Evolutionary conservation across 1,140 invertebrate genomes (phyloP).

Genomic region (Thaumetopoea pityocampa): DNA sequence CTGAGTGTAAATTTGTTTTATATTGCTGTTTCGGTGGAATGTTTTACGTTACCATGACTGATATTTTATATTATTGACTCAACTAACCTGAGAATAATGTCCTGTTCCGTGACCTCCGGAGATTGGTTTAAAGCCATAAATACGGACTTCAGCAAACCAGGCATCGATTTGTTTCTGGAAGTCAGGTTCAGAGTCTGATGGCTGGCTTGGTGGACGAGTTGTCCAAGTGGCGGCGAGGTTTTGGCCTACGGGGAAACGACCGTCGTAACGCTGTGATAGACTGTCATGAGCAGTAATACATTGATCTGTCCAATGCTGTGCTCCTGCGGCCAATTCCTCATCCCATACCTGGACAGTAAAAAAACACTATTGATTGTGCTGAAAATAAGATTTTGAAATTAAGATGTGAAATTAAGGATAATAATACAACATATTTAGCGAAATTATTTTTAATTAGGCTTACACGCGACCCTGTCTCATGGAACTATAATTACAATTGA

Average conservation of each 20-base stretch:
- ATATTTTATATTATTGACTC: too few relatives aligned
- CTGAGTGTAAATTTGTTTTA: too few relatives aligned
- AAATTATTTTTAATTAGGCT: too few relatives aligned
- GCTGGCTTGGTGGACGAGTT: constrained; percentile 78
- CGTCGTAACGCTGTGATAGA: constrained; percentile 73
- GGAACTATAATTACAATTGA: too few relatives aligned
- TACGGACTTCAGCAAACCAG: constrained; percentile 89
- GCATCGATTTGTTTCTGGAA: constrained; percentile 84
- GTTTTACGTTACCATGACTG: too few relatives aligned
- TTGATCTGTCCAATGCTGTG: constrained; percentile 89
- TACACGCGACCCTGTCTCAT: too few relatives aligned
- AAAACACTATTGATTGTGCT: background rate
- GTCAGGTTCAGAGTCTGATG: constrained; percentile 79
- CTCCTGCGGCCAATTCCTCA: constrained; percentile 87
- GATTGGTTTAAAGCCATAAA: constrained; percentile 80
- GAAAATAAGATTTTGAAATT: background rate
- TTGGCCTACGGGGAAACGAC: constrained; percentile 87
- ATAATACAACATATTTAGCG: constrained; percentile 6
- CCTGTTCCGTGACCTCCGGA: constrained; percentile 82
- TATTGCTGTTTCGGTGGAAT: too few relatives aligned
- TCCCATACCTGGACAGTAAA: constrained; percentile 83
- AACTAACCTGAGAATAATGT: constrained; percentile 87
- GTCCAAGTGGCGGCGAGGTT: constrained; percentile 90
- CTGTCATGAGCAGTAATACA: constrained; percentile 86
- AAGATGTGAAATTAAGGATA: background rate